Base-by-base conservation (phyloP, 2,888 invertebrate genomes). In the Chouioia cunea region DNA sequence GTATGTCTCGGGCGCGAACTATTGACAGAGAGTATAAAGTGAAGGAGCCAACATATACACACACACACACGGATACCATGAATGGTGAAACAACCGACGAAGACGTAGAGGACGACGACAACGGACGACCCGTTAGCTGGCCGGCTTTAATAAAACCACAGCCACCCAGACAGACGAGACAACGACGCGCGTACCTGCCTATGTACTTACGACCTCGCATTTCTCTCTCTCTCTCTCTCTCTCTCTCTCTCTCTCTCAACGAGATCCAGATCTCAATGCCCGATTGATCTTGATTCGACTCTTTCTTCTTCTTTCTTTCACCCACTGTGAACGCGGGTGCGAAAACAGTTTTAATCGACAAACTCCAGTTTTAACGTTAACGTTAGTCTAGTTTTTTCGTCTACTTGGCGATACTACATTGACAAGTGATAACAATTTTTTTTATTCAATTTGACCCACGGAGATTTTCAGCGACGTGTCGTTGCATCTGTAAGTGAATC, bases 71-170 rank as follows among this genome's bases (percentile, higher is more conserved):
- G n/a, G n/a, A n/a, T n/a, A n/a, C n/a, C n/a, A n/a, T n/a, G 65
- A 68, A 71, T 68, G 65, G 72, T 50, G 57, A 65, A 65, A 62
- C 46, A 52, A 20, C 6, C 43, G n/a, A 44, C 15, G 56, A 15
- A 3, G 8, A 2, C 23, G 47, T 23, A 8, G 47, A 22, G n/a
- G 57, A 18, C 47, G 68, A 47, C 4, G 22, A n/a, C n/a, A n/a
- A n/a, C 8, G 16, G 27, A 16, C 60, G 60, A 59, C 67, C 73
- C 73, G 73, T 73, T 73, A 73, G 66, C 70, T 73, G 73, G 73
- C 73, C 73, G 73, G 73, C 73, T 73, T 73, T 73, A 48, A 36
- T 36, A 36, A 36, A 36, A 6, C 36, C 1, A 36, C 27, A n/a
- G n/a, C n/a, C n/a, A n/a, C n/a, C n/a, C n/a, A n/a, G n/a, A n/a